Conservation (phyloP, 2,888 invertebrate species). For the Parasteatoda lunata region DNA sequence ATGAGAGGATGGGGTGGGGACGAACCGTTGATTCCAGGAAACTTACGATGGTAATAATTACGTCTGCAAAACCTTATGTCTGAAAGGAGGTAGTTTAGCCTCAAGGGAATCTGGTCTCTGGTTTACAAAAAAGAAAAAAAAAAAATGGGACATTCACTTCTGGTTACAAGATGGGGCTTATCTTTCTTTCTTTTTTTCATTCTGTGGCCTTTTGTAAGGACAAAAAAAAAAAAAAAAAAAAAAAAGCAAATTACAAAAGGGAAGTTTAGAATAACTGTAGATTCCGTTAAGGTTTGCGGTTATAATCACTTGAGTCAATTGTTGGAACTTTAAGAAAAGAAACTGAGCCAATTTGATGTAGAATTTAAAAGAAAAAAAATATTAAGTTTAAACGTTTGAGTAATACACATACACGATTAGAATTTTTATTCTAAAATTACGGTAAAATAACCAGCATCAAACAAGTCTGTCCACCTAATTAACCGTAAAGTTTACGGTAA, state of each 20-base stretch:
- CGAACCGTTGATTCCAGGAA: constrained; percentile 58
- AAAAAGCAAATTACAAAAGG: not conserved
- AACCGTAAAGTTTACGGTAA: no score
- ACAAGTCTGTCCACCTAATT: no score
- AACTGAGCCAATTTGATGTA: no score
- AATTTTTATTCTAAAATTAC: no score
- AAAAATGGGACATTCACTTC: constrained; percentile 52
- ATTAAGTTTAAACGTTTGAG: no score
- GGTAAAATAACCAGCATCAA: no score
- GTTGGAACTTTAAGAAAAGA: no score
- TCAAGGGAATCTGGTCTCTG: constrained; percentile 26
- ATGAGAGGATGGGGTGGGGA: not conserved
- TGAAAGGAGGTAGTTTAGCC: constrained; percentile 15
- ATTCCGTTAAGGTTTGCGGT: no score
- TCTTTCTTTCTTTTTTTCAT: constrained; percentile 21
- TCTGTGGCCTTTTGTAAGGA: not conserved
- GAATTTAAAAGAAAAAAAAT: no score
- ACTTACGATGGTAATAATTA: constrained; percentile 54
- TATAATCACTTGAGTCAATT: no score
- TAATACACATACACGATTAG: no score
- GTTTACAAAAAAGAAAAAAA: constrained; percentile 3
- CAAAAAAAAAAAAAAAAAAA: no score
- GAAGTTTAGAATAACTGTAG: constrained; percentile 6
- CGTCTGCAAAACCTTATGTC: constrained; percentile 40
- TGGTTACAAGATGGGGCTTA: constrained; percentile 15